Evolutionary conservation across 35 echinoderm and acorn worm genomes (phyloP).

Genomic region (Ophioderma brevispina): DNA sequence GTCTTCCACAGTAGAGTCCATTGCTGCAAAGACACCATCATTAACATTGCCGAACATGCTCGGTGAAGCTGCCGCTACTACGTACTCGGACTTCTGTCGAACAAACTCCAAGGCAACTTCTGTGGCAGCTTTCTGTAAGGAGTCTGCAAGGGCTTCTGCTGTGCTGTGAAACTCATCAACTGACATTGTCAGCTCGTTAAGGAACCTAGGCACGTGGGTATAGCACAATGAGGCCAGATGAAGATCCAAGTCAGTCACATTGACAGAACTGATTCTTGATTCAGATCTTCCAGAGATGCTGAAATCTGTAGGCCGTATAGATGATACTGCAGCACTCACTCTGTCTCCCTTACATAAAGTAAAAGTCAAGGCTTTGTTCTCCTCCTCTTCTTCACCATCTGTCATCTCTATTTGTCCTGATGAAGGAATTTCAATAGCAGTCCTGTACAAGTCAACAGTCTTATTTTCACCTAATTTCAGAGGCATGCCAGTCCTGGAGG

Average conservation of each 20-base stretch:
- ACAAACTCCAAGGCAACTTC: constrained; percentile 91
- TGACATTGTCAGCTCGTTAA: constrained; percentile 70
- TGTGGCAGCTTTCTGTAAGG: constrained; percentile 86
- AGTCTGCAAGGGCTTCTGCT: constrained; percentile 63
- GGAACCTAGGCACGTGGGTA: constrained; percentile 88
- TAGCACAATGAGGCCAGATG: constrained; percentile 84
- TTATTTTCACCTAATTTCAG: neutral
- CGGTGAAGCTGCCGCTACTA: constrained; percentile 22
- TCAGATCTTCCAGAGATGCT: neutral
- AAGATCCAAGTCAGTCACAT: constrained; percentile 8
- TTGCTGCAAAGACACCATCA: constrained; percentile 33
- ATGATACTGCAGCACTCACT: neutral
- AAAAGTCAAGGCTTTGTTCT: constrained; percentile 60
- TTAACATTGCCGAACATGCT: constrained; percentile 49
- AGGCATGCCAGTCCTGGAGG: neutral
- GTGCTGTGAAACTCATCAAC: constrained; percentile 92
- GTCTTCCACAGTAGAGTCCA: neutral
- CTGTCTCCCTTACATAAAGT: constrained; percentile 32
- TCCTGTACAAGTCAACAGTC: constrained; percentile 42
- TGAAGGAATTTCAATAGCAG: constrained; percentile 31
- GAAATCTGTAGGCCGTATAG: neutral
- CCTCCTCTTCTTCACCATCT: neutral
- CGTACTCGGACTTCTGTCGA: constrained; percentile 39
- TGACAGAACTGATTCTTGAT: neutral
- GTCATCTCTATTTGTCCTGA: neutral